Base-by-base conservation (phyloP, 2,113 vertebrate genomes). In the Gavia stellata region DNA sequence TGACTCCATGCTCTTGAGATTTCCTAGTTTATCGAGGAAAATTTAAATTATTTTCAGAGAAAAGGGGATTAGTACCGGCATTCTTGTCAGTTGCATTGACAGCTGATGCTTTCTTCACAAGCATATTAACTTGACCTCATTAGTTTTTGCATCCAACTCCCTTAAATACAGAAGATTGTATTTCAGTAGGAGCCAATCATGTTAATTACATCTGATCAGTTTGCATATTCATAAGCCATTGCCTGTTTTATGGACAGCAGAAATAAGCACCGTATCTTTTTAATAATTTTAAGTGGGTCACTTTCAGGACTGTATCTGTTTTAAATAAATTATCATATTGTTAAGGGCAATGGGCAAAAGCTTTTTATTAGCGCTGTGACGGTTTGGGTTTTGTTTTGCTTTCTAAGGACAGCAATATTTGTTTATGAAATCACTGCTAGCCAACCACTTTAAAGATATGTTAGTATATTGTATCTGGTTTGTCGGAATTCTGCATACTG, bases 271-370 rank as follows among this genome's bases (percentile, higher is more conserved):
- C 56, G 9, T 97, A 93, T 97, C 94, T 97, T 97, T 98, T 98
- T 97, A 98, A 98, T 98, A 98, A 97, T 98, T 98, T 98, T 98
- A 98, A 98, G 97, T 98, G 97, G 97, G 97, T 98, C 97, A 97
- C 97, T 98, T 98, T 98, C 97, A 97, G 96, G 97, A 96, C 94
- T 96, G 97, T 97, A 97, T 98, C 97, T 98, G 88, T 95, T 98
- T 98, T 97, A 98, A 98, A 98, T 98, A 98, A 97, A 98, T 98
- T 97, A 98, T 92, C 91, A 92, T 97, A 92, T 94, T 94, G 70
- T 97, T 97, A 97, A 96, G 92, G 88, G 62, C 94, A 81, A 88
- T 45, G 72, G 79, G 93, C 86, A 95, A 96, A 97, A 97, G 66
- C 73, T 95, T 95, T 96, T 96, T 95, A 92, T 94, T 81, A 96